These are phyloP conservation scores for Bos javanicus DNA, from an alignment of 2,113 vertebrate genomes.

Conservation along the genomic window DNA sequence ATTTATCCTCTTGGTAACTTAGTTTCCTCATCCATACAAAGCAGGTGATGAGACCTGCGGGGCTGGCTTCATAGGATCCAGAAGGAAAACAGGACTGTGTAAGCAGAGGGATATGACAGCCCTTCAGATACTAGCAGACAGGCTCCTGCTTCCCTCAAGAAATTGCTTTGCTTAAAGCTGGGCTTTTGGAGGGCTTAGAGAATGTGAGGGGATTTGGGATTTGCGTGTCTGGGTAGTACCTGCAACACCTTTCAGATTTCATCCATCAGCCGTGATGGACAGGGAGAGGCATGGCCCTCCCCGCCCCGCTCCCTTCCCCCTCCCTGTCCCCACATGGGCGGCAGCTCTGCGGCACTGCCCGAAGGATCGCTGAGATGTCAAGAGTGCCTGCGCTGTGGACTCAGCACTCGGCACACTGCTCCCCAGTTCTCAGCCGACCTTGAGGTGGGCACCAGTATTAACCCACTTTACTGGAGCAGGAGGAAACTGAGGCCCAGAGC, in stretches of 20 bases:
- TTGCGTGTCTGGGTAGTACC: neutral
- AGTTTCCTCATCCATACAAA: neutral
- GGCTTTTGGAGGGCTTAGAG: neutral
- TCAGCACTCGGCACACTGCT: accelerated
- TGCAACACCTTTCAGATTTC: neutral
- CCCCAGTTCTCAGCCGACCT: neutral
- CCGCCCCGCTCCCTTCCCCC: accelerated
- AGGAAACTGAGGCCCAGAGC: neutral
- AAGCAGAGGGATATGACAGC: too few species aligned
- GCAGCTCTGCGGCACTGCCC: accelerated
- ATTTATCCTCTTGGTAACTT: neutral
- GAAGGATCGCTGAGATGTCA: neutral
- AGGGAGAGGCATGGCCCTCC: neutral
- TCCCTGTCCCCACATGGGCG: accelerated
- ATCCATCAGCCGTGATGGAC: neutral
- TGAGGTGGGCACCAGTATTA: neutral
- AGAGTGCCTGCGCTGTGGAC: accelerated
- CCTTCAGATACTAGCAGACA: neutral
- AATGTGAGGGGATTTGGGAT: neutral
- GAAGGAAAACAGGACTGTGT: neutral
- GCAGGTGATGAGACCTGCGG: neutral
- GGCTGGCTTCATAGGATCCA: neutral
- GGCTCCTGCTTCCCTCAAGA: neutral
- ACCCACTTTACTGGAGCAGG: neutral
- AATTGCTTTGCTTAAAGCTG: neutral